Evolutionary conservation across 1,140 invertebrate species (phyloP).

Genomic region (Drosophila virilis): DNA sequence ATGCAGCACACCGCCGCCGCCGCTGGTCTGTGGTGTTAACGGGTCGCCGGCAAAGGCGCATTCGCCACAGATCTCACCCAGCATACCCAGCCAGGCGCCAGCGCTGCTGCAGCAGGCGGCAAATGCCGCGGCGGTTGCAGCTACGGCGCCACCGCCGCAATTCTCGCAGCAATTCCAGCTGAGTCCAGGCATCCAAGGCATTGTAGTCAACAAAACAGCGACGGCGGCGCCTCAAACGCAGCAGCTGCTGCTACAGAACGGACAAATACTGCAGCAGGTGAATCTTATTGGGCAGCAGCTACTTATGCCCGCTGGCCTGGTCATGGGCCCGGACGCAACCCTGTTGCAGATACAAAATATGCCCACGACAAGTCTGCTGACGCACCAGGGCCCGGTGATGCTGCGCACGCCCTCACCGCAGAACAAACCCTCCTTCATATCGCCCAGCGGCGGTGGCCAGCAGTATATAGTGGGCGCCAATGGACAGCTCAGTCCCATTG

Average conservation of each 20-base stretch:
- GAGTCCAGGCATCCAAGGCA: slow-evolving; percentile 86
- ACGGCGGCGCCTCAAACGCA: slow-evolving; percentile 88
- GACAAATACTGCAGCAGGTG: slow-evolving; percentile 88
- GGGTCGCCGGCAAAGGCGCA: slow-evolving; percentile 59
- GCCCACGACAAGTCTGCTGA: slow-evolving; percentile 82
- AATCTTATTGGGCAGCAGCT: slow-evolving; percentile 93
- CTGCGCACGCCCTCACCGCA: slow-evolving; percentile 89
- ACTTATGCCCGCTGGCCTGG: slow-evolving; percentile 91
- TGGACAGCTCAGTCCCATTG: slow-evolving; percentile 90
- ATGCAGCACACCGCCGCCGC: slow-evolving; percentile 61
- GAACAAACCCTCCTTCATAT: slow-evolving; percentile 91
- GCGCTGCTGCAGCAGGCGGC: slow-evolving; percentile 69
- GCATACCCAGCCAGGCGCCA: slow-evolving; percentile 78
- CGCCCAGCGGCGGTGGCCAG: slow-evolving; percentile 89
- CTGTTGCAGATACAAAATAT: slow-evolving; percentile 92
- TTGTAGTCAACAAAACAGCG: slow-evolving; percentile 86
- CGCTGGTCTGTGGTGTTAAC: not conserved
- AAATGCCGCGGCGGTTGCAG: slow-evolving; percentile 45
- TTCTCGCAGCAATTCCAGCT: slow-evolving; percentile 88
- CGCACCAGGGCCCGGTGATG: slow-evolving; percentile 88
- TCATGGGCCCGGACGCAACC: slow-evolving; percentile 90
- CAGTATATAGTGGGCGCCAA: slow-evolving; percentile 87
- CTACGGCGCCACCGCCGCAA: slow-evolving; percentile 71
- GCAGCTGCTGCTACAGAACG: slow-evolving; percentile 88
- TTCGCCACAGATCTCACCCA: slow-evolving; percentile 82